phyloP scores from a whole-genome alignment of 2,888 invertebrate genomes.

The Eumacrocentrus americanus region DNA sequence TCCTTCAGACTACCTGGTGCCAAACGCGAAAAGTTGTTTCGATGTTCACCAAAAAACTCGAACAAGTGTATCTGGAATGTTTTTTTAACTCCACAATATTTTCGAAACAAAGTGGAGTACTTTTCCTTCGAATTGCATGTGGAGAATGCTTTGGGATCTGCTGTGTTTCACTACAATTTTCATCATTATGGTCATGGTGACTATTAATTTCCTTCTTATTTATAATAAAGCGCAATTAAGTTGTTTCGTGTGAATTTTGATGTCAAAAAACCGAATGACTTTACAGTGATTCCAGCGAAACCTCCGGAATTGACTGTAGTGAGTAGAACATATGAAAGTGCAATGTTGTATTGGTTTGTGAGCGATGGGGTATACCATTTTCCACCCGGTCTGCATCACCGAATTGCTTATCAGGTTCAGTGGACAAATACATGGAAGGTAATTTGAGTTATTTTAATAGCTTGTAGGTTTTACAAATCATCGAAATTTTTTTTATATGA shows the following conservation, averaged over 20 bases:
- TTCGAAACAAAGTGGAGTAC: slow-evolving; percentile 64
- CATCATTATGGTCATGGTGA: slow-evolving; percentile 67
- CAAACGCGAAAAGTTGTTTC: slow-evolving; percentile 52
- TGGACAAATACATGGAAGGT: slow-evolving; percentile 63
- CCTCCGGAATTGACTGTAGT: slow-evolving; percentile 62
- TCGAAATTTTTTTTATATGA: no score
- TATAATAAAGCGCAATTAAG: slow-evolving; percentile 64
- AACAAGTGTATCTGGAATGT: slow-evolving; percentile 64
- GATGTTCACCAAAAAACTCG: slow-evolving; percentile 53
- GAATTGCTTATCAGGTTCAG: slow-evolving; percentile 64
- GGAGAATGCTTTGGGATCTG: slow-evolving; percentile 69
- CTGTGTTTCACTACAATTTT: slow-evolving; percentile 64
- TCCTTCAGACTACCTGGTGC: slow-evolving; percentile 61
- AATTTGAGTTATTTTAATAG: slow-evolving; percentile 69
- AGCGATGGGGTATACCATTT: slow-evolving; percentile 63
- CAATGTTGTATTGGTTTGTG: slow-evolving; percentile 63
- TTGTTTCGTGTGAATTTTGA: slow-evolving; percentile 58
- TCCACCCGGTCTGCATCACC: slow-evolving; percentile 63
- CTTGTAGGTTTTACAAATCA: slow-evolving; percentile 71
- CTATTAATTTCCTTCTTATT: slow-evolving; percentile 52
- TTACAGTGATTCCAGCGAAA: slow-evolving; percentile 63
- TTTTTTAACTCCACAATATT: slow-evolving; percentile 64
- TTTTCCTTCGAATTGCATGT: slow-evolving; percentile 68
- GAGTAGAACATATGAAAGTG: slow-evolving; percentile 63
- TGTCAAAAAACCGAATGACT: slow-evolving; percentile 57